Evolutionary conservation across 2,888 invertebrate species (phyloP).

Genomic region (Ceratothoa steindachneri): DNA sequence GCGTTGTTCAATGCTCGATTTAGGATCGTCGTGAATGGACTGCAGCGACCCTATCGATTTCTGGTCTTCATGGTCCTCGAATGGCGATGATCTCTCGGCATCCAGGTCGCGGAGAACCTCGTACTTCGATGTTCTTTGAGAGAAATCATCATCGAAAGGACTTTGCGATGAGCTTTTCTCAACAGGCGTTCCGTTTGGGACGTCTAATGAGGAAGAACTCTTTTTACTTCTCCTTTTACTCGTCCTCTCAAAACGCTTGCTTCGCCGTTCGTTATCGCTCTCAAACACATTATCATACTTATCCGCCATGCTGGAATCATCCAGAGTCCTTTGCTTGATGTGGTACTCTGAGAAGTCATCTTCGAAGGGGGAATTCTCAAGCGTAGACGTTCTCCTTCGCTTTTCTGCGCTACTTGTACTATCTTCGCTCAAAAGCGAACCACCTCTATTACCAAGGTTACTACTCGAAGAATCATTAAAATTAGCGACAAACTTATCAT

Average conservation of each 20-base stretch:
- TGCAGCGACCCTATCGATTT: slow-evolving; percentile 40
- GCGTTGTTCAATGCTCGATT: slow-evolving; percentile 4
- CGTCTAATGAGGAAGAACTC: background rate
- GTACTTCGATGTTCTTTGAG: slow-evolving; percentile 37
- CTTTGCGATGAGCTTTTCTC: slow-evolving; percentile 25
- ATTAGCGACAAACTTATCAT: slow-evolving; percentile 44
- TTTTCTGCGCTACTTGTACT: background rate
- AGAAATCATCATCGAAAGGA: slow-evolving; percentile 45
- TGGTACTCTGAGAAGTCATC: slow-evolving; percentile 35
- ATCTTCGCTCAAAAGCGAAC: background rate
- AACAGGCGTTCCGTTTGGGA: slow-evolving; percentile 17
- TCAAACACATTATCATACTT: slow-evolving; percentile 44
- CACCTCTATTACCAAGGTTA: background rate
- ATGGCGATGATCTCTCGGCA: slow-evolving; percentile 43
- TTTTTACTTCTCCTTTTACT: slow-evolving; percentile 3
- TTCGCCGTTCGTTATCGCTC: background rate
- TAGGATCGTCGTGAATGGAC: slow-evolving; percentile 37
- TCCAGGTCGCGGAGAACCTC: slow-evolving; percentile 45
- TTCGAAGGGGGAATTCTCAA: slow-evolving; percentile 34
- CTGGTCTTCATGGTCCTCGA: slow-evolving; percentile 42
- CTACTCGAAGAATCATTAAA: slow-evolving; percentile 25
- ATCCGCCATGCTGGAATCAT: slow-evolving; percentile 25
- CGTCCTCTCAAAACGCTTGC: background rate
- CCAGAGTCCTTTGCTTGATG: slow-evolving; percentile 11
- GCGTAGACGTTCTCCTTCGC: background rate